Base-by-base conservation (phyloP, 2,888 invertebrate genomes). In the Andrena fulva region DNA sequence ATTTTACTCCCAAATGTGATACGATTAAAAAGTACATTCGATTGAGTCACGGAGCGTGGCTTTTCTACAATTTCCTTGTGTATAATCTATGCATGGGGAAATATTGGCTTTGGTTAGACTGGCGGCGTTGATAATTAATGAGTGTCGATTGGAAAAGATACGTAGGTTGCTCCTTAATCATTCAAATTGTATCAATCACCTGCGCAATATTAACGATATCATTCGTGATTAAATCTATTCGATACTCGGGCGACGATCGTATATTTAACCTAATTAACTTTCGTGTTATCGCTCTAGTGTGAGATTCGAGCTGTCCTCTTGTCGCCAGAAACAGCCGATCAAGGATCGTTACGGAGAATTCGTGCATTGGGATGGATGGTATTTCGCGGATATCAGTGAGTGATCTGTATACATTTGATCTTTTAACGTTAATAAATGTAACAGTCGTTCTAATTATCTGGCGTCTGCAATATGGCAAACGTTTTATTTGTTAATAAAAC, bases 261-360 rank as follows among this genome's bases (percentile, higher is more conserved):
- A 29, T 70, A 84, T 77, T 86, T 86, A 86, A 86, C 86, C 86
- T 86, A 86, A 86, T 86, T 86, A 86, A 86, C 86, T 84, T 56
- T 77, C 76, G 56, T 77, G 68, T 60, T 70, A 67, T 76, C 60
- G 50, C 62, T 42, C 42, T 56, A 35, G 66, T 48, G 76, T 48
- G 75, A 56, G 71, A 63, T 77, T 33, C 29, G 31, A 68, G 74
- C 35, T 35, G 52, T 8, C 59, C 24, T 71, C n/a, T 8, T 68
- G 66, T 48, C 20, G 2, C 0, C 6, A 68, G 35, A 35, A 56
- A 29, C 31, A 29, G 67, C n/a, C 3, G 27, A 12, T 29, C 16
- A 6, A 29, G 6, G 48, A 50, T 50, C n/a, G 33, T 33, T 27
- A 0, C 1, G 2, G 24, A 27, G 16, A 1, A 59, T 35, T 33